Base-by-base conservation (phyloP, 2,888 invertebrate species). In the Dolichomitus sp. region DNA sequence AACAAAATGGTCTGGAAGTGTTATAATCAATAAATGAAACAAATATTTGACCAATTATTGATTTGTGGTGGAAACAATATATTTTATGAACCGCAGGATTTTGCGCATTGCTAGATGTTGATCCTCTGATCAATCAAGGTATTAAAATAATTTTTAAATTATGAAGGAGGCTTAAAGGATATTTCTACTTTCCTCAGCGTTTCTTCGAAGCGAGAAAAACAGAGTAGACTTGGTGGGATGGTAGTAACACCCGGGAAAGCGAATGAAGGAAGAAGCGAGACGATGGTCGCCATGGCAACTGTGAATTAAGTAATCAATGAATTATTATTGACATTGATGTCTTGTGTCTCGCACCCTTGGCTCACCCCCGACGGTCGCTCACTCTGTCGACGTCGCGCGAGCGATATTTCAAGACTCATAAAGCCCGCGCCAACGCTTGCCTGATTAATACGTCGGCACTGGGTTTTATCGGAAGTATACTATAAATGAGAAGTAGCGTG, bases 241-340 rank as follows among this genome's bases (percentile, higher is more conserved):
- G 65, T 33, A 52, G 61, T 37, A 52, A 57, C 37, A 63, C 33
- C 37, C 61, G 27, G 42, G 85, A 86, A 90, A 88, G 86, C 84
- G 85, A 89, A 80, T 52, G 72, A 82, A 72, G 82, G 75, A 81
- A 74, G 83, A 85, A 85, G 84, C 61, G 88, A 89, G 92, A 23
- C 89, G 92, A 89, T 90, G 91, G 93, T 93, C 87, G 90, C 88
- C 92, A 92, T 91, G 90, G 93, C 74, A 90, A 93, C 93, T 91
- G 86, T 90, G 93, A 93, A 93, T 93, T 93, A 91, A 92, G 92
- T 93, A 93, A 93, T 93, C 93, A 92, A 92, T 92, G 92, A 93
- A 93, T 93, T 93, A 93, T 93, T 93, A 93, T 93, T 93, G 93
- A 93, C 93, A 93, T 92, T 93, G 93, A 93, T 92, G 92, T 92